These are phyloP conservation scores for Scolanthus callimorphus DNA, from an alignment of 92 coral and sea anemone species.

Conservation along the genomic window DNA sequence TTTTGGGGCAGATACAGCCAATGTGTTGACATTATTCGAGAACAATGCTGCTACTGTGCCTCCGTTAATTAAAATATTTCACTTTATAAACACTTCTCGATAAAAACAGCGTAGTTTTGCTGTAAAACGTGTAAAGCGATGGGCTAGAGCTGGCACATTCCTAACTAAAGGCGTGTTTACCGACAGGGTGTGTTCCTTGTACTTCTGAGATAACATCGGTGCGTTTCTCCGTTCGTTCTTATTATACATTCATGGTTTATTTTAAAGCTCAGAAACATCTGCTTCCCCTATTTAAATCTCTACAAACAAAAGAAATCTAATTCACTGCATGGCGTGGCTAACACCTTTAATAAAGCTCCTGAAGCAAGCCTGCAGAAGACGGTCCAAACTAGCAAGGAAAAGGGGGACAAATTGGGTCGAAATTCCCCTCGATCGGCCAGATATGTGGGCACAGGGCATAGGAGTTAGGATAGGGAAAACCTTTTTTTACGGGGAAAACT, in stretches of 20 bases:
- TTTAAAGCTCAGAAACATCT: slow-evolving; percentile 99
- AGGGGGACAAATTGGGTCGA: slow-evolving; percentile 5
- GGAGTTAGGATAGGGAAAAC: slow-evolving; percentile 1
- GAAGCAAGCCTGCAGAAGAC: slow-evolving; percentile 45
- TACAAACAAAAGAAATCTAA: slow-evolving; percentile 99
- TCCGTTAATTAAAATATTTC: slow-evolving; percentile 93
- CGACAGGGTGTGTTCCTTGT: not conserved
- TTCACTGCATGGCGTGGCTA: slow-evolving; percentile 99
- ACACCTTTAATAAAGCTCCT: slow-evolving; percentile 85
- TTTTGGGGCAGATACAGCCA: slow-evolving; percentile 79
- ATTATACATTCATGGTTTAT: slow-evolving; percentile 97
- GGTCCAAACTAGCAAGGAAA: slow-evolving; percentile 32
- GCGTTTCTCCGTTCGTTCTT: slow-evolving; percentile 46
- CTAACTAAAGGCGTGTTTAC: not conserved
- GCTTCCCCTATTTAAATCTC: slow-evolving; percentile 99
- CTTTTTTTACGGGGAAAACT: slow-evolving; percentile 14
- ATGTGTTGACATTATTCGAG: slow-evolving; percentile 96
- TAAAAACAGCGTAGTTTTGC: slow-evolving; percentile 31
- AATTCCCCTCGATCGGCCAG: slow-evolving; percentile 3
- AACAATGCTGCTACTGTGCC: slow-evolving; percentile 84
- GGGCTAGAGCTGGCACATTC: slow-evolving; percentile 44
- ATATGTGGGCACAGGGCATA: slow-evolving; percentile 9
- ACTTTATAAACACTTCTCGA: slow-evolving; percentile 77
- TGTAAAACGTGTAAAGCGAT: slow-evolving; percentile 14
- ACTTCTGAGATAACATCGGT: slow-evolving; percentile 18